Base-by-base conservation (phyloP, 2,888 invertebrate species). In the Ceraclea dissimilis region DNA sequence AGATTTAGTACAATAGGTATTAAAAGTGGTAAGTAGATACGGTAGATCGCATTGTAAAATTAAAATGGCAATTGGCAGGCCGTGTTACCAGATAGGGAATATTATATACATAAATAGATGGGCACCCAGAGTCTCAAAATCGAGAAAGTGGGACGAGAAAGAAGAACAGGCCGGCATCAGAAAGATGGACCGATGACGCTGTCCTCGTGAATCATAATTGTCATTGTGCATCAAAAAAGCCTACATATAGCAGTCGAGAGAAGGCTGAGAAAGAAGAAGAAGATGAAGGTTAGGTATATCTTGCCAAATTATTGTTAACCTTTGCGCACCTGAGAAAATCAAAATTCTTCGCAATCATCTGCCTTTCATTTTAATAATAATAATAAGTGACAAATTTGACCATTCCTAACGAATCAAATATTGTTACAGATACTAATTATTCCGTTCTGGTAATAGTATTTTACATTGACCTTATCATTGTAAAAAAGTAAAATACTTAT, bases 211-310 rank as follows among this genome's bases (percentile, higher is more conserved):
- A 16, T 17, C 11, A 16, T 11, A 17, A 44, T 8, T 11, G 44
- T 16, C 5, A 16, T 6, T 11, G 44, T 13, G 13, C 8, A 44
- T 44, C 17, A 16, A 44, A 17, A 16, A 44, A 16, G 44, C 44
- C 44, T 44, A 44, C 16, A 16, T 44, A 8, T 16, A 44, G 44
- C 44, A 44, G 44, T 44, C 10, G 44, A 44, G 44, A 44, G 44
- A 44, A 6, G 44, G 44, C 44, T 44, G 44, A 44, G 6, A 16
- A 44, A 44, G 6, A 44, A 44, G 44, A 44, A 44, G 44, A 44
- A 44, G 44, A 44, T 11, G 44, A 44, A 6, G 17, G 6, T 6
- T 11, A 16, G 13, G 17, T 8, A 44, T 16, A 17, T n/a, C n/a
- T n/a, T n/a, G n/a, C n/a, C n/a, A n/a, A n/a, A n/a, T n/a, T n/a